Evolutionary conservation across 2,888 invertebrate genomes (phyloP), one percentile per base, ranked within the genome.

Genomic region (Petrolisthes manimaculis): DNA sequence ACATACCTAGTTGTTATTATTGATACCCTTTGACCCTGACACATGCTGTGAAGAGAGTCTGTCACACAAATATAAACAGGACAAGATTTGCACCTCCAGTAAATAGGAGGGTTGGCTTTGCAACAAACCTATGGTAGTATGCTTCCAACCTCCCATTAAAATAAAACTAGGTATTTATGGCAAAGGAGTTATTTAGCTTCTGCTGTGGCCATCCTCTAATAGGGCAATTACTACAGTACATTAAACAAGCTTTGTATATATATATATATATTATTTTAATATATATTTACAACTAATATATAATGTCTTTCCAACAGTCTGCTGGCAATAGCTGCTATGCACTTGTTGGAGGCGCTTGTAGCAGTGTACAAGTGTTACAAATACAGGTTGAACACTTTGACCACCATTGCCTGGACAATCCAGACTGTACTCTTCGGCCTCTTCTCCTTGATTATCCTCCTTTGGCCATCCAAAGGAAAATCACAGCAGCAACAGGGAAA

Each of bases 351-450:
- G 71, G 54, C 86, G 18, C 77, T 87, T 51, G 61, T 83, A 18
- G 86, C 77, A 21, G 86, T 87, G 83, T 87, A 87, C 83, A 83
- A 83, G 75, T 87, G 86, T 37, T 77, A 87, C 12, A 87, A 87
- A 55, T 55, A 55, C 77, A 81, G 78, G 55, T n/a, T 87, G n/a
- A 83, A 61, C 51, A 75, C 67, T 4, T 4, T 69, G n/a, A 37
- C 69, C 24, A 87, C 83, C 18, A 18, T 87, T 14, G 86, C 83
- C 67, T 87, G 86, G 86, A 77, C 82, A 12, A 18, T 87, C 14
- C 86, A 87, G 55, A 87, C 82, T 18, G 24, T 83, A 9, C 55
- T 74, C 67, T 53, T 87, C 53, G 86, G 86, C n/a, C 37, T 87
- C 54, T 53, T 77, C 51, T 87, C 86, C 21, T 78, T 87, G 14